Conservation (phyloP, 2,113 vertebrate species). For the Pavo muticus region DNA sequence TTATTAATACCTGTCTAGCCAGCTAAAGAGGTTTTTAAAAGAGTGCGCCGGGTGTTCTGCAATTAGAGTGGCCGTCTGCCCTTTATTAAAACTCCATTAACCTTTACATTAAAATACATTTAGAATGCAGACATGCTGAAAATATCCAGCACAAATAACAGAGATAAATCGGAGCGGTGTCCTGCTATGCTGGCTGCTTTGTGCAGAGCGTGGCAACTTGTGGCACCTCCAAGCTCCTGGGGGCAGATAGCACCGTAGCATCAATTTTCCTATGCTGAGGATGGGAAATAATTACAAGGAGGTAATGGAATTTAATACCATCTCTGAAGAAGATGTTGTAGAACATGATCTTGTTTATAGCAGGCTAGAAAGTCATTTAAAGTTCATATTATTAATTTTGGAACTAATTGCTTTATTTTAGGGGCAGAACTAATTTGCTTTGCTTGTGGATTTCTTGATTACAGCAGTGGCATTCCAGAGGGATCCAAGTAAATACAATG, state of each 20-base stretch:
- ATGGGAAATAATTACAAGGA: constrained; percentile 22
- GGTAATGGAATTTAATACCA: neutral
- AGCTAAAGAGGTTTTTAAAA: constrained; percentile 82
- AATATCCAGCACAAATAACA: constrained; percentile 74
- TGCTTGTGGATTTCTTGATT: neutral
- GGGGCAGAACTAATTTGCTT: neutral
- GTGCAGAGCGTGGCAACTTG: neutral
- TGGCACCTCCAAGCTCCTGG: constrained; percentile 28
- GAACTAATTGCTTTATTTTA: neutral
- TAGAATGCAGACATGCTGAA: constrained; percentile 71
- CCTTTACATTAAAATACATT: constrained; percentile 78
- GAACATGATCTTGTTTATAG: neutral
- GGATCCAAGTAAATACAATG: neutral
- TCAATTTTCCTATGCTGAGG: neutral
- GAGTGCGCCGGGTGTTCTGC: constrained; percentile 69
- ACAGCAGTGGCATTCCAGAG: neutral
- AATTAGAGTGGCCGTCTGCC: constrained; percentile 70
- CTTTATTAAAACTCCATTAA: constrained; percentile 77
- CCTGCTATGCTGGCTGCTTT: constrained; percentile 23
- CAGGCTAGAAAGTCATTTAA: neutral
- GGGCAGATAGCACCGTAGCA: neutral
- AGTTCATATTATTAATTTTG: neutral
- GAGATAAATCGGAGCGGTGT: constrained; percentile 21
- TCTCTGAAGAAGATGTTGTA: constrained; percentile 8
- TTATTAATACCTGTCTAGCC: constrained; percentile 78